Evolutionary conservation across 2,113 vertebrate genomes (phyloP).

Genomic region (Notarius lentiginosus): DNA sequence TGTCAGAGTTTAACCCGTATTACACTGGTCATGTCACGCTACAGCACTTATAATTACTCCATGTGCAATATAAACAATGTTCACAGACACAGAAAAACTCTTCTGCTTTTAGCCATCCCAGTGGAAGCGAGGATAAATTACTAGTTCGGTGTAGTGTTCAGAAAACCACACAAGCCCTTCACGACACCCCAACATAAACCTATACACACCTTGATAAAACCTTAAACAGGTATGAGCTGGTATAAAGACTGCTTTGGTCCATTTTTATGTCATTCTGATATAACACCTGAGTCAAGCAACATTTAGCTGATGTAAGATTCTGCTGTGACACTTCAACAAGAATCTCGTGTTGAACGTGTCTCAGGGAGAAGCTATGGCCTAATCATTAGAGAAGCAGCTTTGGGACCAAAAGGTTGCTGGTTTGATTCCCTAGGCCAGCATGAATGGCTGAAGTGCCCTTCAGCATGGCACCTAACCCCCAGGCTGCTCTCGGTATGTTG

Average conservation of each 20-base stretch:
- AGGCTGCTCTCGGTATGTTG: no score
- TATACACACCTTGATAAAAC: not conserved
- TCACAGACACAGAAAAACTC: not conserved
- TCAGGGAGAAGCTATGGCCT: no score
- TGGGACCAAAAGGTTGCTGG: no score
- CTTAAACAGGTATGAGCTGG: not conserved
- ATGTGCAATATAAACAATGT: not conserved
- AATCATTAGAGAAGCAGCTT: no score
- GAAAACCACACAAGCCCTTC: not conserved
- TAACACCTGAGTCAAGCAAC: not conserved
- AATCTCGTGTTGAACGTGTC: no score
- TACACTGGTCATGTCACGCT: not conserved
- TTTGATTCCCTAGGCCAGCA: no score
- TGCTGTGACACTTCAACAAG: not conserved
- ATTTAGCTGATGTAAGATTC: not conserved
- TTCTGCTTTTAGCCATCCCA: not conserved
- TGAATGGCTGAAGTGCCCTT: no score
- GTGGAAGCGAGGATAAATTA: not conserved
- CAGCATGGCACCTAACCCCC: no score
- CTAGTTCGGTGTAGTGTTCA: not conserved
- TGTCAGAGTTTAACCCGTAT: not conserved
- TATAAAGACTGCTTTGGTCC: not conserved
- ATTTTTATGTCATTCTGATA: not conserved
- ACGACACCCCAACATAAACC: not conserved
- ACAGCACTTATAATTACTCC: not conserved